These are phyloP conservation scores for Mesocricetus auratus DNA, from an alignment of 2,113 vertebrate genomes.

Conservation along the genomic window DNA sequence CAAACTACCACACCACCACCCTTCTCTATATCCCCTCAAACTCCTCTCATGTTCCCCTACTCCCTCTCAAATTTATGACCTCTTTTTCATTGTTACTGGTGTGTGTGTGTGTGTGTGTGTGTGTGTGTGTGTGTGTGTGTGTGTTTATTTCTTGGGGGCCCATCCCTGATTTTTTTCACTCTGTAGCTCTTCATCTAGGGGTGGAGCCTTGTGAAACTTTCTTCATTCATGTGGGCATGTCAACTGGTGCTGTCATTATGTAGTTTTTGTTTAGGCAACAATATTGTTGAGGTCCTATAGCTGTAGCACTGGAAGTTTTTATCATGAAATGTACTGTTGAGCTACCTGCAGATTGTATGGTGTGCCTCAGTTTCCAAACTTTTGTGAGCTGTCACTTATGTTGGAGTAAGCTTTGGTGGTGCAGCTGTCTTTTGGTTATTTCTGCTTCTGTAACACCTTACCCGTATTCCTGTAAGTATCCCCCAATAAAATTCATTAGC, in stretches of 20 bases:
- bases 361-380: background rate
- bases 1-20: background rate
- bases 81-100: background rate
- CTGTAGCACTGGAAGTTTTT: background rate
- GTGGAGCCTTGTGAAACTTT: background rate
- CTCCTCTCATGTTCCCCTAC: background rate
- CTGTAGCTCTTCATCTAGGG: background rate
- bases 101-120: too few relatives aligned
- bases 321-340: background rate
- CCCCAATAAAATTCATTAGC: background rate
- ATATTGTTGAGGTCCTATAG: background rate
- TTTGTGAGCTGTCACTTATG: background rate
- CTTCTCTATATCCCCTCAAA: background rate
- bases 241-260: background rate
- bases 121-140: too few relatives aligned
- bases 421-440: background rate
- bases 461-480: background rate
- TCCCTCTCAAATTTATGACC: background rate
- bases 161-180: background rate
- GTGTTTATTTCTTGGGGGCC: background rate
- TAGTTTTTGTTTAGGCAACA: background rate
- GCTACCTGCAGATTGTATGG: background rate
- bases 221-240: background rate
- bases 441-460: background rate
- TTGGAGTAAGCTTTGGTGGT: background rate